Base-by-base conservation (phyloP, 2,888 invertebrate genomes). In the Pyrochroa serraticornis region DNA sequence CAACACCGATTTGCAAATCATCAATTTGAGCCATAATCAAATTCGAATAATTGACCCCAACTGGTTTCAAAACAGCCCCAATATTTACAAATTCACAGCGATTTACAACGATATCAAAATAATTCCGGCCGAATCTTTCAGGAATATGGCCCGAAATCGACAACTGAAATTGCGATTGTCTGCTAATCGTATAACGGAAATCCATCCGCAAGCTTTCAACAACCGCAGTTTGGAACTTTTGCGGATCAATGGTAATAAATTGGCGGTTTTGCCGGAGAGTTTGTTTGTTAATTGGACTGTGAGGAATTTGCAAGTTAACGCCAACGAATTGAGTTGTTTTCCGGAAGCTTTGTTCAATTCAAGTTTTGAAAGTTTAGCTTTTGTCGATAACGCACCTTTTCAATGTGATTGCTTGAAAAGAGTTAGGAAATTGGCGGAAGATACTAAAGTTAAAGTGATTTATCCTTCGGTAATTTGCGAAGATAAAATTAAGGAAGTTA, bases 31-130 rank as follows among this genome's bases (percentile, higher is more conserved):
- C 52, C 61, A 71, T 42, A 75, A 75, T 50, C 63, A 63, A 8
- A 63, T 75, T 8, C 71, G 69, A 42, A 62, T 67, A 33, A 63
- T 75, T 34, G 62, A 69, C 32, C 63, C 68, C 0, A 50, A 68
- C 37, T 75, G 75, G 75, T 75, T 75, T 41, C 42, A 56, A n/a
- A 64, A 70, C 47, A 70, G 68, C 5, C 71, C 71, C 5, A 69
- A 71, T 42, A 63, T 75, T 6, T 75, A 74, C 48, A 70, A 74
- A 49, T 48, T 75, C 5, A 70, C 68, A 38, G 59, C 71, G 1
- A 68, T 71, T 41, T 66, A 68, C 54, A 75, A 75, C 43, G 68
- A 71, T 36, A 63, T 75, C 22, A 66, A 56, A 0, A 48, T 48
- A 31, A 46, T 75, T 9, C 72, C 71, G 1, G 65, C 66, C 1